Conservation (phyloP, 2,888 invertebrate species). For the Chirona hameri region DNA sequence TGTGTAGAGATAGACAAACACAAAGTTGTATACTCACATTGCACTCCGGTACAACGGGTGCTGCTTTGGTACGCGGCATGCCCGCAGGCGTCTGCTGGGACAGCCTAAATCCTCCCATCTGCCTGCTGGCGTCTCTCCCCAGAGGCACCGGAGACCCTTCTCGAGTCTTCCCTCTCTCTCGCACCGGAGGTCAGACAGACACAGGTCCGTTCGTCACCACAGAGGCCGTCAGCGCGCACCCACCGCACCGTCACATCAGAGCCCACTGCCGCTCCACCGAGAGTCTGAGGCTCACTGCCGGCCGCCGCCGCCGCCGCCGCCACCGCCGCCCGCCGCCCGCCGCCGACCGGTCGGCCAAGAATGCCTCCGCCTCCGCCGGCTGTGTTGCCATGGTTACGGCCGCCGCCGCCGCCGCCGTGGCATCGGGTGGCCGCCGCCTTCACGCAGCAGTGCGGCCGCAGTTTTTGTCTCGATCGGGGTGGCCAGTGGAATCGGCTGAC, state of each 20-base stretch:
- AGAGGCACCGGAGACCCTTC: neutral
- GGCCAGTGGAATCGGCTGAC: neutral
- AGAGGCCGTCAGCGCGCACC: neutral
- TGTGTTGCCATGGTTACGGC: neutral
- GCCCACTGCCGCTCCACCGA: neutral
- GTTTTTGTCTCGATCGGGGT: neutral
- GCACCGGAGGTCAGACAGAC: neutral
- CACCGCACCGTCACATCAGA: neutral
- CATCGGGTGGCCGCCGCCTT: neutral
- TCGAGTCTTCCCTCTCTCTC: no score
- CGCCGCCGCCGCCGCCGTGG: neutral
- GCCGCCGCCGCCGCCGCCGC: neutral
- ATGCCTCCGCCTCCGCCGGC: constrained; percentile 9
- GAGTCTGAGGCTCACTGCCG: neutral
- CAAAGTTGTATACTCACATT: neutral
- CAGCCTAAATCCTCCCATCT: neutral
- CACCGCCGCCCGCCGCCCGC: neutral
- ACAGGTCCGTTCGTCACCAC: neutral
- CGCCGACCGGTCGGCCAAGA: constrained; percentile 22
- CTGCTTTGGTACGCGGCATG: neutral
- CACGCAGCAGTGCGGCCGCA: neutral
- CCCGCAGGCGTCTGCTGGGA: neutral
- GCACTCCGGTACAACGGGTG: neutral
- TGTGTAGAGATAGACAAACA: no score
- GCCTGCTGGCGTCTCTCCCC: neutral